Percentiles rank a stretch among this genome's conserved stretches.
These are phyloP conservation scores for Plagodis dolabraria DNA, from an alignment of 2,888 invertebrate genomes.

Conservation along the genomic window DNA sequence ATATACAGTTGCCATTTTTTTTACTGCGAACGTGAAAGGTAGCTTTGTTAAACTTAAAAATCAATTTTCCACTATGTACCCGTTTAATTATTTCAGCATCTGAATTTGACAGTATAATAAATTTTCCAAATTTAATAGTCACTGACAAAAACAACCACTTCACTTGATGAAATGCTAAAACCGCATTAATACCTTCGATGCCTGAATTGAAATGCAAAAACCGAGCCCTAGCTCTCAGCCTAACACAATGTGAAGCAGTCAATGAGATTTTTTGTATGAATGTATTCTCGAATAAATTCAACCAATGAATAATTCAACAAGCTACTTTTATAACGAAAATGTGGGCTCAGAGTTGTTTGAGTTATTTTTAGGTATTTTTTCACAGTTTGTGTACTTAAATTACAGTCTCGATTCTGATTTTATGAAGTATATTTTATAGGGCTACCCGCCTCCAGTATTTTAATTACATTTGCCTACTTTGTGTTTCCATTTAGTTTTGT, in stretches of 20 bases:
- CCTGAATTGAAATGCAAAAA: background rate
- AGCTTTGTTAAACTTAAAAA: too few relatives aligned
- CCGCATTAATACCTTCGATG: background rate
- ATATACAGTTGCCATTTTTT: too few relatives aligned
- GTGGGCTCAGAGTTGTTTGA: slow-evolving; percentile 12
- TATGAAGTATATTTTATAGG: too few relatives aligned
- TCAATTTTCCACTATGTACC: too few relatives aligned
- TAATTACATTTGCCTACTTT: too few relatives aligned
- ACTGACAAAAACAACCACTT: background rate
- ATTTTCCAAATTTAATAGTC: background rate
- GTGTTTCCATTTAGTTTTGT: too few relatives aligned
- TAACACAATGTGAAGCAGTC: slow-evolving; percentile 31
- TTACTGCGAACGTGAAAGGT: too few relatives aligned
- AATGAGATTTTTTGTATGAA: slow-evolving; percentile 38
- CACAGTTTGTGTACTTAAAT: background rate
- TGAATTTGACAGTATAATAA: background rate
- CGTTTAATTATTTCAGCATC: too few relatives aligned
- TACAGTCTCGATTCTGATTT: too few relatives aligned
- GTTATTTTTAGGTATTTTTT: slow-evolving; percentile 20
- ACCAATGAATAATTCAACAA: slow-evolving; percentile 31
- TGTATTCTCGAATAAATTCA: slow-evolving; percentile 35
- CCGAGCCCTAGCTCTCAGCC: slow-evolving; percentile 17
- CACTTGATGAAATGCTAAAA: background rate
- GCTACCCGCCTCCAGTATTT: too few relatives aligned
- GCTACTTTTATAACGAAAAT: slow-evolving; percentile 20